Evolutionary conservation across 1,140 invertebrate genomes (phyloP), one percentile per base, ranked within the genome.

Genomic region (Dinoponera quadriceps): DNA sequence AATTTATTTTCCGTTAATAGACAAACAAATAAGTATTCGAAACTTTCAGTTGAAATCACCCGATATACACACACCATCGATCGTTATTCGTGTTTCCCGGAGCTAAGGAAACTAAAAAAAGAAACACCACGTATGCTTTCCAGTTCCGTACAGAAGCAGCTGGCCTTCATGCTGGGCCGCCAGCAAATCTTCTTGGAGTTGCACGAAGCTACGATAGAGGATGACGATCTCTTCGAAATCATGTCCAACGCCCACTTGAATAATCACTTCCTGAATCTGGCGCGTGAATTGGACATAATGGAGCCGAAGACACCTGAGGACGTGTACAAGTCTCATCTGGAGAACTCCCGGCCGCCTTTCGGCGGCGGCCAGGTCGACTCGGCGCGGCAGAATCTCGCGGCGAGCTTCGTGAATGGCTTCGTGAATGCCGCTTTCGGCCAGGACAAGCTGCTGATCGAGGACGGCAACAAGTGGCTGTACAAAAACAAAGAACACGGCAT

Each of bases 401-500:
- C 99, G 0, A 99, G 98, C 75, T 99, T 99, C 94, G 99, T 99
- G 0, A 99, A 99, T 95, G 99, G 99, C 13, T 99, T 99, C 93
- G 99, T 99, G 0, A 99, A 99, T 93, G 98, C 98, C 63, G 99
- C 97, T 1, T 99, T 99, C 94, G 99, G 99, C 0, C 96, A 98
- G 44, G 99, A 99, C 92, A 99, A 99, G 94, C 95, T 99, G 0
- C 96, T 99, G 13, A 98, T 98, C 84, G 99, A 99, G 90, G 98
- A 99, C 94, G 98, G 98, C 3, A 99, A 98, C 90, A 99, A 99
- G 91, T 99, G 99, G 99, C 95, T 99, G 88, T 99, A 99, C 91
- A 99, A 99, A 92, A 99, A 99, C 93, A 99, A 99, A 94, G 99
- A 99, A 93, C 98, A 99, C 94, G 99, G 98, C 60, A 99, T 99